Base-by-base conservation (phyloP, 2,797 vertebrate species). In the Lithobates sylvaticus region DNA sequence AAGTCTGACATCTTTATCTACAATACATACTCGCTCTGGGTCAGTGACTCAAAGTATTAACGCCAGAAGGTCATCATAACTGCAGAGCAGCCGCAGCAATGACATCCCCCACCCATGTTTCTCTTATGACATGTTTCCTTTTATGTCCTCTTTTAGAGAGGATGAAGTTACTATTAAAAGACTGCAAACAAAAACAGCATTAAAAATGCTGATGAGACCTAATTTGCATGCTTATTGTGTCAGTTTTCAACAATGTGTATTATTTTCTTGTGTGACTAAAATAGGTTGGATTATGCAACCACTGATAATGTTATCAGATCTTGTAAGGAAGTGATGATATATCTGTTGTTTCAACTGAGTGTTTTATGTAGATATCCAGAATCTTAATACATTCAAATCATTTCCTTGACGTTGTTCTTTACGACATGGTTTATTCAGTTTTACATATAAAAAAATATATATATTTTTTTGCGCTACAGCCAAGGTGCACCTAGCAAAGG, bases 231-330 rank as follows among this genome's bases (percentile, higher is more conserved):
- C 65, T 27, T 15, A 29, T 67, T 4, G 65, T 67, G 65, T 67
- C 5, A 26, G 65, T 67, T 12, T 67, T 26, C 1, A 67, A 67
- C 26, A 67, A 67, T 67, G 65, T 67, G 26, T 26, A 67, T 67
- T 29, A 67, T 67, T 67, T 65, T 65, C 64, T 65, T 26, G n/a
- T 67, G 64, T 67, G 65, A 67, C 65, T 67, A 67, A 67, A 67
- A 67, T 67, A 67, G 65, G 65, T 29, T 67, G 65, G 65, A 67
- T 67, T 67, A 67, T 15, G 65, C 65, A 67, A 65, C 10, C 54
- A 18, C 65, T 27, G 65, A 29, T 67, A 29, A 67, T 67, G 65
- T 29, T 67, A 67, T 67, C 65, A 67, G 65, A 10, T 67, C 65
- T 26, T 67, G 26, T 67, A 67, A 29, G 65, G 65, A 67, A 67